Evolutionary conservation across 2,113 vertebrate genomes (phyloP), one percentile per base, ranked within the genome.

Genomic region (Tichodroma muraria): DNA sequence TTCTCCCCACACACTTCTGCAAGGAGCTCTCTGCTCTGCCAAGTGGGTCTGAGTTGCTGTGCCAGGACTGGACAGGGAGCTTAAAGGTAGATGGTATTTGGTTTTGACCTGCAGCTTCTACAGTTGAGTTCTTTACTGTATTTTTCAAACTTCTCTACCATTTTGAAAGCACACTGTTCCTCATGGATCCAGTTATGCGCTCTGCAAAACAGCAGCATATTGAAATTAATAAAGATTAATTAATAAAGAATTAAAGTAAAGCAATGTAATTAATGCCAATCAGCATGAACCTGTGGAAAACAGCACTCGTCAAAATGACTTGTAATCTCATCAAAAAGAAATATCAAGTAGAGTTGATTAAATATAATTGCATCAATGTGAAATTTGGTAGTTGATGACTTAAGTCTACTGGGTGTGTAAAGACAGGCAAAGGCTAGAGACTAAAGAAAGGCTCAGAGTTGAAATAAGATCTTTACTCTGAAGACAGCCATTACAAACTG

Each of bases 301-400:
- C 12, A 95, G 68, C 92, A 92, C 90, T 96, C 94, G 85, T 95
- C 82, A 92, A 85, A 93, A 93, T 94, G 42, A 93, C 88, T 94
- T 93, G 68, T 96, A 96, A 95, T 95, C 68, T 93, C 54, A 92
- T 96, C 23, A 94, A 53, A 96, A 90, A 94, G 85, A 94, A 94
- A 91, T 94, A 94, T 77, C 90, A 93, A 95, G 88, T 88, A 86
- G 72, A 88, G 80, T 77, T 95, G 83, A 96, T 96, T 95, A 95
- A 95, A 88, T 88, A n/a, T 93, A 95, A 95, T 96, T 95, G 37
- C 90, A 79, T 11, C 66, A 37, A 79, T 89, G 65, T 89, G 77
- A 87, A 93, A 69, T 95, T 64, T 84, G 56, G 72, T 84, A 75
- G 83, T 86, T 84, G 80, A 94, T 85, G 69, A 61, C 80, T 88